Conservation (phyloP, 2,113 vertebrate genomes). For the Eretmochelys imbricata region DNA sequence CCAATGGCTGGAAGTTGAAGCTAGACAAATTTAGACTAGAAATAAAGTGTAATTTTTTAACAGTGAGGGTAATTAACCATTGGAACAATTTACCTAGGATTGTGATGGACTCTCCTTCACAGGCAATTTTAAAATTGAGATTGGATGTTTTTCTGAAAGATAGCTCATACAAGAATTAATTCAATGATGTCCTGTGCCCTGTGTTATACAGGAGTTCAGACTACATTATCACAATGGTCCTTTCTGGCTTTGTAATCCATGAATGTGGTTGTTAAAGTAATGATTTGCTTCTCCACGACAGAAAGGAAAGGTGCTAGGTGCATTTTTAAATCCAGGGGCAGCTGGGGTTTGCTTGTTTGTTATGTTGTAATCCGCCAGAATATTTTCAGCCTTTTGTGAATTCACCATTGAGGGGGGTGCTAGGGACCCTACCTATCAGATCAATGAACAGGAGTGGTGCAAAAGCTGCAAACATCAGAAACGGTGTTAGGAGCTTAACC, state of each 20-base stretch:
- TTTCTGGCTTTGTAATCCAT: not conserved
- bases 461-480: not conserved
- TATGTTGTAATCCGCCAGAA: not conserved
- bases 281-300: not conserved
- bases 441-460: not conserved
- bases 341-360: not conserved
- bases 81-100: not conserved
- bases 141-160: not conserved
- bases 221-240: not conserved
- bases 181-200: not conserved
- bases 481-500: not conserved
- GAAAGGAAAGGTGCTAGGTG: too few species aligned
- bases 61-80: not conserved
- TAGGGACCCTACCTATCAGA: not conserved
- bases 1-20: not conserved
- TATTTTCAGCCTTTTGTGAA: not conserved
- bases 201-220: not conserved
- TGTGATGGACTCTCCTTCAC: not conserved
- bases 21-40: not conserved
- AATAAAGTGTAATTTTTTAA: not conserved
- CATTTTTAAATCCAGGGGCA: not conserved
- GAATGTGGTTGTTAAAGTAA: not conserved
- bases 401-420: not conserved
- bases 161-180: not conserved
- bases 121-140: not conserved